A percentile compares a stretch with the other conserved stretches of the same genome.
These are phyloP conservation scores for Drosophila imparisetae DNA, from an alignment of 2,888 invertebrate genomes.

Conservation along the genomic window DNA sequence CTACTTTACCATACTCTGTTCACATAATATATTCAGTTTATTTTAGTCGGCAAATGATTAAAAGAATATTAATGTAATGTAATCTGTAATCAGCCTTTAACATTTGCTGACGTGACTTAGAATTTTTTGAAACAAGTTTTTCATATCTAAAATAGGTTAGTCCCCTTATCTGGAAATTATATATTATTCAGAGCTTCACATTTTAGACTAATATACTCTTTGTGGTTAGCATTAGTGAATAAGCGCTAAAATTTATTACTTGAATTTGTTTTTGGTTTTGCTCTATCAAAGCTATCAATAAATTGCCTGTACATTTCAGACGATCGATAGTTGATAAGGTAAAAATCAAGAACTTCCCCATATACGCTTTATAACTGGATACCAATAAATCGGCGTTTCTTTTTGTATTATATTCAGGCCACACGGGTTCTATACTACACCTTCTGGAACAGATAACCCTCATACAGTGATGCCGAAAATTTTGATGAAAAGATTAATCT, in stretches of 20 bases:
- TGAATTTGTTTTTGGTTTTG: conserved; percentile 1
- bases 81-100: neutral
- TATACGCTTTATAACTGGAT: neutral
- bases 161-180: neutral
- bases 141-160: neutral
- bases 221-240: neutral
- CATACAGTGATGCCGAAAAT: neutral
- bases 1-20: neutral
- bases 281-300: conserved; percentile 18
- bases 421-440: neutral
- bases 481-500: neutral
- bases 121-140: neutral
- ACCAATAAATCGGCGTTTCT: neutral
- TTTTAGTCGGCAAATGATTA: neutral
- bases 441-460: neutral
- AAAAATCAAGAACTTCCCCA: neutral
- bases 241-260: neutral
- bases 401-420: neutral
- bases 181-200: neutral
- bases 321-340: neutral
- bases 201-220: neutral
- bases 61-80: neutral
- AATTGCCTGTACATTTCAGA: neutral
- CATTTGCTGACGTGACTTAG: neutral
- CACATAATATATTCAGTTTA: neutral